Conservation (phyloP, 1,140 invertebrate species). For the Diploscapter pachys region DNA sequence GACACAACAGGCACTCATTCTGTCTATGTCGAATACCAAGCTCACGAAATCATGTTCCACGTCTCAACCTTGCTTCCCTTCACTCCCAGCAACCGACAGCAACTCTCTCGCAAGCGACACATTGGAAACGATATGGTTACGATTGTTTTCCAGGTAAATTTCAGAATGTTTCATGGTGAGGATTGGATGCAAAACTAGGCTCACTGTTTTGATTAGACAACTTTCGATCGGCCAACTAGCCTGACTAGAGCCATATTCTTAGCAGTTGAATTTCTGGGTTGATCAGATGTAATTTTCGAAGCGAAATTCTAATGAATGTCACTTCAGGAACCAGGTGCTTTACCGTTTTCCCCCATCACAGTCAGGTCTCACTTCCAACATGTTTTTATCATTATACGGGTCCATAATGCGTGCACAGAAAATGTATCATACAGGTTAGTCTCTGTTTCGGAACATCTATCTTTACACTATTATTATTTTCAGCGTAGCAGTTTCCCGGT, state of each 20-base stretch:
- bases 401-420: slow-evolving; percentile 83
- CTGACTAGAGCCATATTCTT: too few relatives aligned
- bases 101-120: slow-evolving; percentile 83
- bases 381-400: slow-evolving; percentile 89
- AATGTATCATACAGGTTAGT: slow-evolving; percentile 62
- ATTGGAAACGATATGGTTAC: slow-evolving; percentile 94
- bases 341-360: slow-evolving; percentile 65
- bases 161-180: too few relatives aligned
- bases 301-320: too few relatives aligned
- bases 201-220: too few relatives aligned
- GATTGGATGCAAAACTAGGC: too few relatives aligned
- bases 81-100: slow-evolving; percentile 84
- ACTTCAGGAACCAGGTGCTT: slow-evolving; percentile 76
- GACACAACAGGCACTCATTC: slow-evolving; percentile 63
- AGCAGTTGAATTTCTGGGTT: too few relatives aligned
- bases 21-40: slow-evolving; percentile 77
- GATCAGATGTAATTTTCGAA: too few relatives aligned
- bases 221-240: too few relatives aligned
- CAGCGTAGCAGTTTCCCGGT: slow-evolving; percentile 83
- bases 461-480: slow-evolving; percentile 26
- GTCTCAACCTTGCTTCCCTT: slow-evolving; percentile 88
- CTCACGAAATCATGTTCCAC: slow-evolving; percentile 87
- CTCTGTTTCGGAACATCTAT: neutral
- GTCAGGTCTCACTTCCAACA: slow-evolving; percentile 94
- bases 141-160: slow-evolving; percentile 76